phyloP scores from a whole-genome alignment of 2,797 vertebrate species.

The Serranus cabrilla region DNA sequence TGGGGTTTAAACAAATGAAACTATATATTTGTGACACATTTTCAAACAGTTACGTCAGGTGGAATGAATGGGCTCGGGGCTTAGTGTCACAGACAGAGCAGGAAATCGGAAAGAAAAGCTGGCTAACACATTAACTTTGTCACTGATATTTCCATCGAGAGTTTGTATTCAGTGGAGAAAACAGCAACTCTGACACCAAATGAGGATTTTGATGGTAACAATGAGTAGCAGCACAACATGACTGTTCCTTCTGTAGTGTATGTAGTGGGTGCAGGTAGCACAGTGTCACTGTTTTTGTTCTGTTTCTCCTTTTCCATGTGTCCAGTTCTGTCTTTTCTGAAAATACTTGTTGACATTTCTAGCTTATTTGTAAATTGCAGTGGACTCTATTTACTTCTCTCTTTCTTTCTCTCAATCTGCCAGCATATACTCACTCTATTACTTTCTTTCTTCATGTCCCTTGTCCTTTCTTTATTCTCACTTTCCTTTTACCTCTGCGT shows the following conservation, averaged over 20 bases:
- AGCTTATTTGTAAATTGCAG: not conserved
- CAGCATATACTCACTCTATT: constrained; percentile 24
- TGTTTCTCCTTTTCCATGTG: not conserved
- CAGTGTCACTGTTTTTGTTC: not conserved
- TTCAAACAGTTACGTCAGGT: not conserved
- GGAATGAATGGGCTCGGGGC: not conserved
- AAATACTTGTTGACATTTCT: not conserved
- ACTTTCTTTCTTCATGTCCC: not conserved
- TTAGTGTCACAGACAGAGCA: not conserved
- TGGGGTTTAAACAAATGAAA: not conserved
- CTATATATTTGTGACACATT: not conserved
- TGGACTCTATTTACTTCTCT: not conserved
- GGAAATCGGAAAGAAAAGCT: not conserved
- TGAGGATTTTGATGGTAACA: not conserved
- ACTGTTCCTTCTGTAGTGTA: not conserved
- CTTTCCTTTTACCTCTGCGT: not conserved
- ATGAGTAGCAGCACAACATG: not conserved
- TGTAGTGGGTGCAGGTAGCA: not conserved
- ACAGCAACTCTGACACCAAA: not conserved
- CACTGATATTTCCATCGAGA: not conserved
- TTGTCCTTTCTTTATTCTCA: not conserved
- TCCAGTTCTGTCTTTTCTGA: not conserved
- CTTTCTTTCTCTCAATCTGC: constrained; percentile 58
- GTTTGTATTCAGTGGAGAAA: not conserved
- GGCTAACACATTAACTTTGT: not conserved